phyloP scores from a whole-genome alignment of 2,797 vertebrate genomes.

The Hipposideros larvatus region DNA sequence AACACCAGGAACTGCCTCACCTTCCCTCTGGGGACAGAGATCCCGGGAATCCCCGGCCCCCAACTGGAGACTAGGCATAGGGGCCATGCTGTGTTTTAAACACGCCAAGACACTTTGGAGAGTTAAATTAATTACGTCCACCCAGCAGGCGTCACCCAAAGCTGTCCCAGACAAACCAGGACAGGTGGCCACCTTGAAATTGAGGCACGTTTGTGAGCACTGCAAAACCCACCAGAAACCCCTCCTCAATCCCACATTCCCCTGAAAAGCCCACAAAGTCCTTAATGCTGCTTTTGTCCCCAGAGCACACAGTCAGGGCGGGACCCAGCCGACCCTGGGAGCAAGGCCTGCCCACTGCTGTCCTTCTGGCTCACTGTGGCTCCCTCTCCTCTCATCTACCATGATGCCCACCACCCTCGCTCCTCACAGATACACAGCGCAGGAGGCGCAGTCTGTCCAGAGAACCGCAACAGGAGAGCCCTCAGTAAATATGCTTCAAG shows the following conservation, averaged over 20 bases:
- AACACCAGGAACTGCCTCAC: fast-evolving
- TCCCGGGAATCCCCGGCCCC: not conserved
- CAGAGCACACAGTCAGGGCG: not conserved
- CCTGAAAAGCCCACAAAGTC: not conserved
- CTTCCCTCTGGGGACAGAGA: not conserved
- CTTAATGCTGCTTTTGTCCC: not conserved
- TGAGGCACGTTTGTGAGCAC: fast-evolving
- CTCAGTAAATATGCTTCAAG: too few relatives aligned
- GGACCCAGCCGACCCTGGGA: not conserved
- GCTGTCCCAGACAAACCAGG: not conserved
- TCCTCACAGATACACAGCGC: not conserved
- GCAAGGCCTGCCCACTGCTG: not conserved
- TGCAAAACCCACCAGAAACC: not conserved
- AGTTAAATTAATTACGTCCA: fast-evolving
- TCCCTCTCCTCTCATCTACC: not conserved
- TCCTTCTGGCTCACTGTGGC: not conserved
- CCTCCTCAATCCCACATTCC: not conserved
- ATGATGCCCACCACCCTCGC: not conserved
- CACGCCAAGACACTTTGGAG: not conserved
- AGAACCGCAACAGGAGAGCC: not conserved
- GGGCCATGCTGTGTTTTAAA: not conserved
- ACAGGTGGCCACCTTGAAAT: too few relatives aligned
- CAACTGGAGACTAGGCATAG: fast-evolving
- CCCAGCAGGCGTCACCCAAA: too few relatives aligned
- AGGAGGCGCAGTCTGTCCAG: not conserved